Conservation (phyloP, 2,113 vertebrate genomes). For the Mormyrus iriodes region DNA sequence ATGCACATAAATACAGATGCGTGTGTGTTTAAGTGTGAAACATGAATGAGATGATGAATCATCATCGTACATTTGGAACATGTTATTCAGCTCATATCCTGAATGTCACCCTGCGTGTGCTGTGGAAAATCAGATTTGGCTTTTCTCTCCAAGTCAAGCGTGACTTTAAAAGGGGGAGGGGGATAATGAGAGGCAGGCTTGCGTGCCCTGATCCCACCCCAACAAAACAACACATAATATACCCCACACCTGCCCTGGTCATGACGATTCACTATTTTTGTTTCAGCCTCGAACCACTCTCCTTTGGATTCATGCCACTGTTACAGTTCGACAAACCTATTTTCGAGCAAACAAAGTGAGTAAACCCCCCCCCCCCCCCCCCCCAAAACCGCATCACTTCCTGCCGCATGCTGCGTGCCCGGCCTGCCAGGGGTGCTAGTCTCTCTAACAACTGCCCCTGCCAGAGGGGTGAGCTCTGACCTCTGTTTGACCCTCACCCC, state of each 20-base stretch:
- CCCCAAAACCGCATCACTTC: not conserved
- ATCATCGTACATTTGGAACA: slow-evolving; percentile 29
- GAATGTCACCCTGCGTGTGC: slow-evolving; percentile 32
- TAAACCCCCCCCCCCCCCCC: not conserved
- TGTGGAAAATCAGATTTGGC: slow-evolving; percentile 42
- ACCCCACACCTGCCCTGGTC: not conserved
- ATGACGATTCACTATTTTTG: slow-evolving; percentile 16
- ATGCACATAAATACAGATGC: not conserved
- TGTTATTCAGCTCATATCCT: slow-evolving; percentile 30
- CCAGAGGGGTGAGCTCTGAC: not conserved
- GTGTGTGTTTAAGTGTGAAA: not conserved
- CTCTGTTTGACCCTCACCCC: not conserved
- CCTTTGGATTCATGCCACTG: slow-evolving; percentile 19
- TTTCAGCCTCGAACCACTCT: slow-evolving; percentile 18
- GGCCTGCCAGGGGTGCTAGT: slow-evolving; percentile 17
- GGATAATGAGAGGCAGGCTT: slow-evolving; percentile 52
- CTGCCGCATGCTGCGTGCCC: slow-evolving; percentile 32
- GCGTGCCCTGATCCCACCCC: slow-evolving; percentile 26
- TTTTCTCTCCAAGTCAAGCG: slow-evolving; percentile 39
- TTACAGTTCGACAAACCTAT: not conserved
- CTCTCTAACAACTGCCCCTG: slow-evolving; percentile 21
- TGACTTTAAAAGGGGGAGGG: slow-evolving; percentile 39
- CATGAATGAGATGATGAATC: slow-evolving; percentile 26
- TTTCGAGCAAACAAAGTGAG: slow-evolving; percentile 20
- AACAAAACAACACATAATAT: not conserved